Conservation (phyloP, 2,797 vertebrate species). For the Amblyopsis hoosieri region DNA sequence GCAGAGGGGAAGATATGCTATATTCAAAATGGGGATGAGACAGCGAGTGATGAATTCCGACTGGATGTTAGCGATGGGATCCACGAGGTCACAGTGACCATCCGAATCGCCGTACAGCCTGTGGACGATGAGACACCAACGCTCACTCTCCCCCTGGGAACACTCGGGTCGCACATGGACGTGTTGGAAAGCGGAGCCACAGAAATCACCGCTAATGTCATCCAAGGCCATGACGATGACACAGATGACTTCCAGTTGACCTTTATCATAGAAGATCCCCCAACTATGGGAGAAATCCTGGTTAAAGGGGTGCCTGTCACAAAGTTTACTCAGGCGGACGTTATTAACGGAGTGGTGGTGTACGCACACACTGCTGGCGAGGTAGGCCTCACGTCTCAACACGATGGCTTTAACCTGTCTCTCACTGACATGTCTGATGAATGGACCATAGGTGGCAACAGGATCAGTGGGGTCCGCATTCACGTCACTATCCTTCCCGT, state of each 20-base stretch:
- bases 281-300: slow-evolving; percentile 84
- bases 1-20: slow-evolving; percentile 83
- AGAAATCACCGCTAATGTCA: slow-evolving; percentile 88
- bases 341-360: slow-evolving; percentile 87
- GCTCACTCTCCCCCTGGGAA: slow-evolving; percentile 79
- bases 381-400: slow-evolving; percentile 82
- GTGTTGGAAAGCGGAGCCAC: slow-evolving; percentile 90
- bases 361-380: slow-evolving; percentile 91
- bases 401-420: slow-evolving; percentile 90
- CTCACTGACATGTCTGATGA: slow-evolving; percentile 90
- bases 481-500: slow-evolving; percentile 89
- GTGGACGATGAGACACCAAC: slow-evolving; percentile 84
- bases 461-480: slow-evolving; percentile 84
- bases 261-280: slow-evolving; percentile 87
- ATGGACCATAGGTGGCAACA: slow-evolving; percentile 84
- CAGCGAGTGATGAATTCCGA: slow-evolving; percentile 81
- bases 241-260: slow-evolving; percentile 89
- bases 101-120: slow-evolving; percentile 84
- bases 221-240: slow-evolving; percentile 85
- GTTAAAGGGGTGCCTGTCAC: slow-evolving; percentile 82
- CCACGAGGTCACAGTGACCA: slow-evolving; percentile 86
- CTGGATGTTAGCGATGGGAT: slow-evolving; percentile 90
- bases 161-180: slow-evolving; percentile 86
- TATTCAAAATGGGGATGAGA: slow-evolving; percentile 85
- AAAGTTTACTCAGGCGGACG: slow-evolving; percentile 89